Conservation (phyloP, 2,113 vertebrate species). For the Pogonocichla stellata region DNA sequence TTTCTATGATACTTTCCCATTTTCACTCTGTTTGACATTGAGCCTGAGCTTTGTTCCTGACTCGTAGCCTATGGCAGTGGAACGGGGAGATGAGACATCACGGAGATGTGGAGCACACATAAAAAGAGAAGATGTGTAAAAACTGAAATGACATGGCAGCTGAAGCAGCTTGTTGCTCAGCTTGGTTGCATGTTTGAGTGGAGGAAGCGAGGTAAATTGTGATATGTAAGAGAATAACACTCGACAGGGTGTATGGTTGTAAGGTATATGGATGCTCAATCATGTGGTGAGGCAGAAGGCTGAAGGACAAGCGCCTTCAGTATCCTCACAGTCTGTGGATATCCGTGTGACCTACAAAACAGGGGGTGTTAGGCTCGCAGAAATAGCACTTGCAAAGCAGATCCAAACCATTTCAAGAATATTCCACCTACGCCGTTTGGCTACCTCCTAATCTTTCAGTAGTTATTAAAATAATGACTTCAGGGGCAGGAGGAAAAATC, state of each 20-base stretch:
- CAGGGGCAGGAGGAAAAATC: neutral
- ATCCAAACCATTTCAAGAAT: neutral
- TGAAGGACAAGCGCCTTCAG: conserved; percentile 75
- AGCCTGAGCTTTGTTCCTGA: conserved; percentile 57
- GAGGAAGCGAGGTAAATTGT: conserved; percentile 72
- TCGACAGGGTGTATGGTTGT: conserved; percentile 73
- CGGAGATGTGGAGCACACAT: conserved; percentile 53
- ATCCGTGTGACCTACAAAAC: conserved; percentile 59
- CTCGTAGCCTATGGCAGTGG: conserved; percentile 73
- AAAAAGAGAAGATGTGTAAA: conserved; percentile 72
- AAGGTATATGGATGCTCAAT: conserved; percentile 61
- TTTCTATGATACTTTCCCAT: conserved; percentile 46
- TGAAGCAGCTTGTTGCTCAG: conserved; percentile 76
- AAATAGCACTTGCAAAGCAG: conserved; percentile 5
- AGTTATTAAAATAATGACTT: neutral
- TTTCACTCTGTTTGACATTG: conserved; percentile 64
- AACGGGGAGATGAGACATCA: conserved; percentile 61
- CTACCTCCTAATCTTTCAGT: neutral
- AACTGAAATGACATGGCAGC: conserved; percentile 75
- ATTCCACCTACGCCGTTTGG: neutral
- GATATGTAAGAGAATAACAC: conserved; percentile 72
- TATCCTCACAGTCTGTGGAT: conserved; percentile 40
- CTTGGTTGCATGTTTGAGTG: conserved; percentile 69
- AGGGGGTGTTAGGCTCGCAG: neutral
- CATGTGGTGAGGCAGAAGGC: conserved; percentile 67